phyloP scores from a whole-genome alignment of 2,888 invertebrate genomes.

The Gibbula magus region DNA sequence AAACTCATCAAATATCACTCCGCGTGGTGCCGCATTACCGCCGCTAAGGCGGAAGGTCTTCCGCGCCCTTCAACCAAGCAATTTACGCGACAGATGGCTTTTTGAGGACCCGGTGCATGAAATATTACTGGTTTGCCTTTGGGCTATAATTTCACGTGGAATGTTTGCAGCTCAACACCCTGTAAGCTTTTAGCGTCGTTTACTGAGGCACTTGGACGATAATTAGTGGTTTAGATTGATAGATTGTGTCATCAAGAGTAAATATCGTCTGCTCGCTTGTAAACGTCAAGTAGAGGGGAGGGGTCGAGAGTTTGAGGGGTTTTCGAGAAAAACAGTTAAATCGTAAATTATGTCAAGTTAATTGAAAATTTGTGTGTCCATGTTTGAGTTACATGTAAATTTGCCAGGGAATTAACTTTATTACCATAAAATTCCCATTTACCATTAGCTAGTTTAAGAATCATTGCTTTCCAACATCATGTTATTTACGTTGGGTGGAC shows the following conservation, averaged over 20 bases:
- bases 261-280: slow-evolving; percentile 5
- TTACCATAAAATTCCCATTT: no score
- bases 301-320: no score
- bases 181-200: slow-evolving; percentile 1
- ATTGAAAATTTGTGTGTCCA: no score
- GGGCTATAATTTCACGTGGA: neutral
- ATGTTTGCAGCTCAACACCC: slow-evolving; percentile 10
- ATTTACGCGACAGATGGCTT: slow-evolving; percentile 7
- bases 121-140: slow-evolving; percentile 5
- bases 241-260: slow-evolving; percentile 1
- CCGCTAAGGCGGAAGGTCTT: neutral
- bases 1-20: neutral
- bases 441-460: no score
- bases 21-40: neutral
- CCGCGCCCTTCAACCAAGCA: neutral
- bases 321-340: no score
- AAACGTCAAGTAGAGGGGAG: neutral
- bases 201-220: slow-evolving; percentile 1
- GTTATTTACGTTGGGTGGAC: no score
- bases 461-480: no score
- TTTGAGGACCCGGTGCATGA: neutral
- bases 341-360: no score
- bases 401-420: no score
- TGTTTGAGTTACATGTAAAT: no score
- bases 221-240: slow-evolving; percentile 6